Evolutionary conservation across 2,888 invertebrate species (phyloP).

Genomic region (Drosophila pegasa): DNA sequence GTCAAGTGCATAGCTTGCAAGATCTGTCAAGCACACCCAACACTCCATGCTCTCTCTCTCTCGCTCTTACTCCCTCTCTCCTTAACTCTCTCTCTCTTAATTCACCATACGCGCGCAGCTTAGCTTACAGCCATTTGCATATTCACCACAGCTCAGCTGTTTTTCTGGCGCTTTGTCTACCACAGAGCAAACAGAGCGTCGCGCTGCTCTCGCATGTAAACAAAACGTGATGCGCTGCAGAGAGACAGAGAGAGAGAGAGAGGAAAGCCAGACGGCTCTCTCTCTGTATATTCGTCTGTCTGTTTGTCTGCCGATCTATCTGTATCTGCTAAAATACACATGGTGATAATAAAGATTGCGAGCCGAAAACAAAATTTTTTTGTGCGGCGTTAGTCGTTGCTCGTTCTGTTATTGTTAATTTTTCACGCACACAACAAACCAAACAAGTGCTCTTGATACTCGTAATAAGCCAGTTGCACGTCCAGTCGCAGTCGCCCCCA

Average conservation of each 20-base stretch:
- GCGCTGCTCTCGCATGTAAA: slow-evolving; percentile 62
- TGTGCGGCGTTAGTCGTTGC: slow-evolving; percentile 42
- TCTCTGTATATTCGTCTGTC: slow-evolving; percentile 26
- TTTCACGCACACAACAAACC: slow-evolving; percentile 45
- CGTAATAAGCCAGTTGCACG: slow-evolving; percentile 55
- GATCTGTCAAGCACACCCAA: background rate
- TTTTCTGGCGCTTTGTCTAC: slow-evolving; percentile 24
- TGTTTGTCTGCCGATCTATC: slow-evolving; percentile 65
- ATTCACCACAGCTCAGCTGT: slow-evolving; percentile 15
- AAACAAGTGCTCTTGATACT: slow-evolving; percentile 33
- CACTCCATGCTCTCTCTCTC: background rate
- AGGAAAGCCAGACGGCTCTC: slow-evolving; percentile 16
- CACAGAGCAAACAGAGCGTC: slow-evolving; percentile 16
- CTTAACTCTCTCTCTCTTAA: background rate
- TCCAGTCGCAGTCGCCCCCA: slow-evolving; percentile 37
- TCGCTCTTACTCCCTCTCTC: slow-evolving; percentile 1
- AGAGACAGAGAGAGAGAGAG: too few relatives aligned
- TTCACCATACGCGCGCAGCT: slow-evolving; percentile 19
- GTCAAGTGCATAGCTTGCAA: slow-evolving; percentile 6
- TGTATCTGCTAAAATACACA: slow-evolving; percentile 75
- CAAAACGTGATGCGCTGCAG: slow-evolving; percentile 50
- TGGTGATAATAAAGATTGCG: slow-evolving; percentile 69
- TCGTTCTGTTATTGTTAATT: slow-evolving; percentile 36
- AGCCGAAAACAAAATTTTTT: slow-evolving; percentile 52
- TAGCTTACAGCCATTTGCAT: slow-evolving; percentile 1